Base-by-base conservation (phyloP, 1,140 invertebrate species). In the Phymorhynchus buccinoides region DNA sequence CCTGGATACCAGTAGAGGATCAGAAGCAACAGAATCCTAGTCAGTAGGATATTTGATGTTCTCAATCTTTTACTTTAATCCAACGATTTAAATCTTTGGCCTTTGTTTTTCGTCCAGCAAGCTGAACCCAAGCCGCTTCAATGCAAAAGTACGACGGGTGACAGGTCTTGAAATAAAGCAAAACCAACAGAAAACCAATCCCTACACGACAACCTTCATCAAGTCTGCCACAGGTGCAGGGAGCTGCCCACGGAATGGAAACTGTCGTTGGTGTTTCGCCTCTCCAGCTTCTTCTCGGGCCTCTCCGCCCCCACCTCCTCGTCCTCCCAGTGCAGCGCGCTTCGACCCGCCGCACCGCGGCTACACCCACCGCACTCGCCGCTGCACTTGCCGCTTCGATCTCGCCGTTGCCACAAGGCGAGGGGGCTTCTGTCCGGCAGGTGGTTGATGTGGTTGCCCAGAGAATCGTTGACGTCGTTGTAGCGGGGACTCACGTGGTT, bases 201-300 rank as follows among this genome's bases (percentile, higher is more conserved):
- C 52, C 41, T 66, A 66, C 27, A 14, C 1, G 1, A 2, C 62
- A 44, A n/a, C 41, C n/a, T 30, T 62, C 35, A 41, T 83, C 81
- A 83, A 42, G 81, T 83, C 66, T 83, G 81, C 81, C 81, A 83
- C 1, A 83, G 32, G 48, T 83, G 81, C 37, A 83, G 66, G n/a
- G 81, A 42, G 35, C 81, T 83, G 9, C 81, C 81, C 66, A 83
- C 81, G 6, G 81, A 83, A 41, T 83, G 81, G 32, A 83, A 83
- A 41, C 81, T 83, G 1, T 83, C 81, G 22, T 44, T 71, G 12
- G 81, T 83, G 48, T 81, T 56, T 22, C 62, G 32, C 9, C 80
- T 56, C 80, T 81, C 80, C 62, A 81, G 52, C 27, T 62, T 37
- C 37, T 44, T 66, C 73, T 75, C 73, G 9, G 73, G 39, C 27